Evolutionary conservation across 1,140 invertebrate species (phyloP).

Genomic region (Lysiphlebus fabarum): DNA sequence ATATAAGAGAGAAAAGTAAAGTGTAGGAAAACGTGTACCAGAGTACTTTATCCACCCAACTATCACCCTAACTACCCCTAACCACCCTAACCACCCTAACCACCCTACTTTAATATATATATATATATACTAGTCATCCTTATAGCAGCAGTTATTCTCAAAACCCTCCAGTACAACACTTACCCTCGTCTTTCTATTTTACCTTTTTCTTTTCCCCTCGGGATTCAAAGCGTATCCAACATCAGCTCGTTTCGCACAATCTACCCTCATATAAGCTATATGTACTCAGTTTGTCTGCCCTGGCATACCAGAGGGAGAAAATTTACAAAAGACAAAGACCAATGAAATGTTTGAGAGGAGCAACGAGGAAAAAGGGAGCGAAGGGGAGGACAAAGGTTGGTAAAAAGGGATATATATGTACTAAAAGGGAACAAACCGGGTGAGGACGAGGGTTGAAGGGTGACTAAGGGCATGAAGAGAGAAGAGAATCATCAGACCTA

Average conservation of each 20-base stretch:
- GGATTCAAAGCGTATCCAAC: too few relatives aligned
- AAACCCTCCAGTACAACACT: too few relatives aligned
- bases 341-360: neutral
- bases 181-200: too few relatives aligned
- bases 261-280: too few relatives aligned
- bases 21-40: conserved; percentile 39
- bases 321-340: conserved; percentile 3
- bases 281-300: too few relatives aligned
- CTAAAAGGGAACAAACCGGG: conserved; percentile 33
- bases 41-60: conserved; percentile 24
- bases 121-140: too few relatives aligned
- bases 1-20: too few relatives aligned
- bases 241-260: too few relatives aligned
- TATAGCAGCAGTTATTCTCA: too few relatives aligned
- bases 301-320: neutral
- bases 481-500: conserved; percentile 39
- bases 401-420: too few relatives aligned
- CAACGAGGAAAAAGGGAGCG: conserved; percentile 15
- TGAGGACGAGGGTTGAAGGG: conserved; percentile 32
- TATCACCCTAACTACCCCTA: conserved; percentile 9
- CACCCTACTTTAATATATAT: too few relatives aligned
- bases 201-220: too few relatives aligned
- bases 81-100: conserved; percentile 26
- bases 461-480: conserved; percentile 27
- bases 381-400: conserved; percentile 25